Evolutionary conservation across 2,797 vertebrate genomes (phyloP), one percentile per base, ranked within the genome.

Genomic region (Aplochiton taeniatus): DNA sequence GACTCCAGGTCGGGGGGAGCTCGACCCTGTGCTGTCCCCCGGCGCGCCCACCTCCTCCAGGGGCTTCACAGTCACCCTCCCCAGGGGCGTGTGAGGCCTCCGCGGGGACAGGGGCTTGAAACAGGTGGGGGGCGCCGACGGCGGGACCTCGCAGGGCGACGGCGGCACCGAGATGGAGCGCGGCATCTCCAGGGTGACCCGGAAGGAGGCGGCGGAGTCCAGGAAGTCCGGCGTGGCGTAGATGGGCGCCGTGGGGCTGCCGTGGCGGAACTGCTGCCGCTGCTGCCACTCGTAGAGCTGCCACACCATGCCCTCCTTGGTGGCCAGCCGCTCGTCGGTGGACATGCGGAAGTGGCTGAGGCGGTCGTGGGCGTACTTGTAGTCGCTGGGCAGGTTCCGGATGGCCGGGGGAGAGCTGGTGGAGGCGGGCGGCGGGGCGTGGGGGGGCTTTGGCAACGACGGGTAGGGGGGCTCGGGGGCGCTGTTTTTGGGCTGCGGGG

Each of bases 231-330:
- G 91, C 9, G 93, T 87, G 0, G 87, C 66, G 68, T 94, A 94
- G 69, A 95, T 75, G 0, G 96, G 94, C 0, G 94, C 96, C 0
- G 96, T 97, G 69, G 97, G 95, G 85, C 96, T 98, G 74, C 98
- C 97, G 0, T 98, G 97, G 31, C 96, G 96, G 84, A 97, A 99
- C 72, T 97, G 96, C 85, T 97, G 97, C 50, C 98, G 89, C 88
- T 99, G 98, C 84, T 99, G 97, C 97, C 98, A 99, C 85, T 99
- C 97, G 0, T 98, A 99, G 0, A 99, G 93, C 89, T 97, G 98
- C 98, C 98, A 99, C 75, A 99, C 98, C 59, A 94, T 98, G 60
- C 97, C 97, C 13, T 99, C 96, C 79, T 96, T 95, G 55, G 89
- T 94, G 11, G 96, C 96, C 77, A 94, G 82, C 8, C 97, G 94